phyloP scores from a whole-genome alignment of 2,797 vertebrate genomes.

The Mus minutoides region DNA sequence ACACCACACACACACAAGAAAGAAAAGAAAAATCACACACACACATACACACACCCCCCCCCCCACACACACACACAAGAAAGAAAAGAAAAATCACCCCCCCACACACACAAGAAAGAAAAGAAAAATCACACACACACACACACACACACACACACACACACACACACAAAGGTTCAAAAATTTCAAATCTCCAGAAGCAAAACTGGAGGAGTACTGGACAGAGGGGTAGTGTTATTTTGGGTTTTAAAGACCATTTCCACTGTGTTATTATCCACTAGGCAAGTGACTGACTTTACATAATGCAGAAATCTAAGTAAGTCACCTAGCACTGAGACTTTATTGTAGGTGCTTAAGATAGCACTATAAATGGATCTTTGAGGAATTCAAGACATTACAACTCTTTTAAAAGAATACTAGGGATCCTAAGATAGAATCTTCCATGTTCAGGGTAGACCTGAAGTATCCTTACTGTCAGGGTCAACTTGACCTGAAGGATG shows the following conservation, averaged over 20 bases:
- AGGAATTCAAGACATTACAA: background rate
- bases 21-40: background rate
- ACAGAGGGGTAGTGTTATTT: background rate
- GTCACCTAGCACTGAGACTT: background rate
- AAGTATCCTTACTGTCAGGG: background rate
- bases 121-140: background rate
- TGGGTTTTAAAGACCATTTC: slow-evolving; percentile 15
- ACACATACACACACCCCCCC: no score
- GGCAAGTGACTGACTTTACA: background rate
- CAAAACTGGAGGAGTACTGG: background rate
- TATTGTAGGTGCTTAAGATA: background rate
- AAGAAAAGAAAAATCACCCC: background rate
- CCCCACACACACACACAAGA: background rate
- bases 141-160: no score
- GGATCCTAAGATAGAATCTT: background rate
- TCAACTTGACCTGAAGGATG: background rate
- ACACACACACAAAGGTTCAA: background rate
- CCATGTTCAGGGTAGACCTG: background rate
- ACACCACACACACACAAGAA: background rate
- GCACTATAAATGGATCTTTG: background rate
- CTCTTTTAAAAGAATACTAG: background rate
- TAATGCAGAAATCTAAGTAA: background rate
- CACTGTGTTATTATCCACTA: background rate
- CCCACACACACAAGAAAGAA: background rate
- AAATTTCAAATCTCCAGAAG: background rate